Base-by-base conservation (phyloP, 1,140 invertebrate genomes). In the Brachionus rubens region DNA sequence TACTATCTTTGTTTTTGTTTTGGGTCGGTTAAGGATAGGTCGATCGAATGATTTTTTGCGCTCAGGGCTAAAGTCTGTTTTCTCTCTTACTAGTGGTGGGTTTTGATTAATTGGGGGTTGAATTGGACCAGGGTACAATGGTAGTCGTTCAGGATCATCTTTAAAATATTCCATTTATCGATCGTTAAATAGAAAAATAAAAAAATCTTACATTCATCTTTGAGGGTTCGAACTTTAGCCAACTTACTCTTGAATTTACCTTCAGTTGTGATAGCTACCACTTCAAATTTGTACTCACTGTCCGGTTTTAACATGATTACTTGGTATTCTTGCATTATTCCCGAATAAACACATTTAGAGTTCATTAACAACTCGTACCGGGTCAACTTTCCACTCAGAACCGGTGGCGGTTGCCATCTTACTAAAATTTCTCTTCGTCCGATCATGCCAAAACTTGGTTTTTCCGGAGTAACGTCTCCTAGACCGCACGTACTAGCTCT, bases 141-240 rank as follows among this genome's bases (percentile, higher is more conserved):
- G 68, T 24, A 24, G 24, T 12, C 68, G 28, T 9, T 72, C 68
- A 3, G 68, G 68, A 30, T 72, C 68, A 30, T 72, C 68, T 72
- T 50, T 47, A 50, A 26, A 52, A 40, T n/a, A 9, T 67, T n/a
- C n/a, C n/a, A n/a, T n/a, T n/a, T n/a, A n/a, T n/a, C n/a, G n/a
- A n/a, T n/a, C n/a, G n/a, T n/a, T n/a, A n/a, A n/a, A n/a, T n/a
- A n/a, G n/a, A n/a, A n/a, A n/a, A n/a, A n/a, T 43, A 0, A 1
- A 48, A 30, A n/a, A 19, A 36, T 79, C 81, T 81, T 80, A 85
- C 83, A 85, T 80, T 84, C 83, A 80, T 84, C 82, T 79, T 84
- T 85, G 0, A 80, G 59, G 48, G 83, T 85, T 50, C 79, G 78
- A 70, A 82, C 83, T 79, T 82, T 83, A 16, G 82, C 79, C 14